Base-by-base conservation (phyloP, 1,140 invertebrate genomes). In the Brachionus rubens region DNA sequence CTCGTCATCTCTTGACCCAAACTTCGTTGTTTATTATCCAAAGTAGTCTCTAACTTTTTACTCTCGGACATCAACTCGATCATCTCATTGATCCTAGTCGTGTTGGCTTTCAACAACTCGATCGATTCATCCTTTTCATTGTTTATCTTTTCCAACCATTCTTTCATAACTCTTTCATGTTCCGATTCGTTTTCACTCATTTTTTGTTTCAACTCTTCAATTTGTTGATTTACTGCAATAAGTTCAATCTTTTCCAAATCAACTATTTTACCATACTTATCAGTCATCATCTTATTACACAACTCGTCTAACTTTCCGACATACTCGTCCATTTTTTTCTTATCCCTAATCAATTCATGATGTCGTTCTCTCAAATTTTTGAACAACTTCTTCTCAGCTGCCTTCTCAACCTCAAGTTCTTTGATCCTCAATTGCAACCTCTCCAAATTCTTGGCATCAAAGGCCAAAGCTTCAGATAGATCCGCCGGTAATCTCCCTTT, bases 371-470 rank as follows among this genome's bases (percentile, higher is more conserved):
- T 81, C 7, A 82, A 79, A 50, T 84, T 83, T 77, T 85, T 87
- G 79, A 88, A 86, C 79, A 87, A 87, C 72, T 84, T 86, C 77
- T 87, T 86, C 78, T 89, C 86, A 3, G 87, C 81, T 14, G 82
- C 78, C 36, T 88, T 89, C 79, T 91, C 90, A 16, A 87, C 82
- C 76, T 89, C 84, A 5, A 91, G 80, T 80, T 89, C 86, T 48
- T 87, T 87, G 14, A 90, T 89, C 79, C 90, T 85, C 1, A 85
- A 83, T 46, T 89, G 87, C 0, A 91, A 82, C 21, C 85, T 80
- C 0, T 83, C 80, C 14, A 91, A 79, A 77, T 84, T 85, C 2
- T 81, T 79, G 62, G 87, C 87, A 78, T 89, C 87, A 79, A 91
- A 90, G 3, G 91, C 82, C 16, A 90, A 80, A 41, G 86, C 88